phyloP scores from a whole-genome alignment of 2,797 vertebrate species.

The Gymnodraco acuticeps region DNA sequence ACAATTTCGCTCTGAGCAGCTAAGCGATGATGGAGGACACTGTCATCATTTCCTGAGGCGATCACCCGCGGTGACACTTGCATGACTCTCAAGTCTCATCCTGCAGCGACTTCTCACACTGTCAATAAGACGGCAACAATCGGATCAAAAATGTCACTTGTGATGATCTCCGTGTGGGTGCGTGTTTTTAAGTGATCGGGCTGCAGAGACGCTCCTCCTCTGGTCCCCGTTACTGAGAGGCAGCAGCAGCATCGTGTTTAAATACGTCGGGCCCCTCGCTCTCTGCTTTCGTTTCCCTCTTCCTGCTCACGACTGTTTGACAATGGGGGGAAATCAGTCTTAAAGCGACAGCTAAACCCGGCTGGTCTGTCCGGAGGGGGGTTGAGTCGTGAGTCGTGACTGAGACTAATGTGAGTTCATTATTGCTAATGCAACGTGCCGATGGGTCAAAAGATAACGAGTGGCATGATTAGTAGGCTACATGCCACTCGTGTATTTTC shows the following conservation, averaged over 20 bases:
- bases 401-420: conserved; percentile 67
- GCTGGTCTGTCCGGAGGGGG: conserved; percentile 48
- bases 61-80: conserved; percentile 51
- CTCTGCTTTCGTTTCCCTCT: conserved; percentile 96
- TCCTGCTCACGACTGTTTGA: conserved; percentile 98
- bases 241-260: conserved; percentile 74
- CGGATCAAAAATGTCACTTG: conserved; percentile 10
- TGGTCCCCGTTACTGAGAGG: conserved; percentile 56
- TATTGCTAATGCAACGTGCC: conserved; percentile 30
- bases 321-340: conserved; percentile 97
- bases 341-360: conserved; percentile 89
- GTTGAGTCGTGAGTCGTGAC: conserved; percentile 83
- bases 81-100: conserved; percentile 30
- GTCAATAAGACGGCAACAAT: neutral
- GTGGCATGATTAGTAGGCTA: conserved; percentile 1
- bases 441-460: conserved; percentile 42
- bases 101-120: neutral
- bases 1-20: conserved; percentile 26
- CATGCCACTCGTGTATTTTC: conserved; percentile 5
- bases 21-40: conserved; percentile 61
- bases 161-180: conserved; percentile 20
- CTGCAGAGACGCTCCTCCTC: conserved; percentile 43
- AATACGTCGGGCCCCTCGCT: conserved; percentile 74
- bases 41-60: conserved; percentile 75
- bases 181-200: neutral